A percentile compares a stretch with the other conserved stretches of the same genome.
Evolutionary conservation across 2,888 invertebrate genomes (phyloP).

Genomic region (Drosophila maculinotata): DNA sequence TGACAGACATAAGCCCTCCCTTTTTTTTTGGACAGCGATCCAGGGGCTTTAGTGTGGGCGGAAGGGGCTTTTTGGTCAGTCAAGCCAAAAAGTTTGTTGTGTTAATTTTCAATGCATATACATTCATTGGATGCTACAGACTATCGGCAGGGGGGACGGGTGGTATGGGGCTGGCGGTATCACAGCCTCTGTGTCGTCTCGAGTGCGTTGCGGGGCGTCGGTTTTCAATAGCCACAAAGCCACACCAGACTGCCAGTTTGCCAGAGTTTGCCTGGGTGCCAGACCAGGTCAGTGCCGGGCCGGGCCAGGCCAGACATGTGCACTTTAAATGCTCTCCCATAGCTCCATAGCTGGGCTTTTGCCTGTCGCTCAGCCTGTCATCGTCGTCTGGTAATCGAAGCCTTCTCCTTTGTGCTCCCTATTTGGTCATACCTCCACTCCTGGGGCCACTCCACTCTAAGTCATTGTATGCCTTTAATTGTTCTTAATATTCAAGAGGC

Average conservation of each 20-base stretch:
- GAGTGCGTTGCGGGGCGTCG: constrained; percentile 50
- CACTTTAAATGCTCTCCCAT: constrained; percentile 20
- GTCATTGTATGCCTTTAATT: constrained; percentile 48
- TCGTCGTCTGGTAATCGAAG: constrained; percentile 53
- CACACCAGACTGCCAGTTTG: constrained; percentile 23
- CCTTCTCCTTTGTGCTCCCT: constrained; percentile 27
- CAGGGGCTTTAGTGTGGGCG: not conserved
- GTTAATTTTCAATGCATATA: constrained; percentile 74
- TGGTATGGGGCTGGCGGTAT: constrained; percentile 4
- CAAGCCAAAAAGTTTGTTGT: constrained; percentile 75
- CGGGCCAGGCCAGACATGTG: constrained; percentile 20
- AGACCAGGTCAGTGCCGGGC: constrained; percentile 11
- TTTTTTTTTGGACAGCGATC: constrained; percentile 15
- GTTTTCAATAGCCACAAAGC: constrained; percentile 60
- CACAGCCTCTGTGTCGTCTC: constrained; percentile 35
- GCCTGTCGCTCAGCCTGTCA: constrained; percentile 45
- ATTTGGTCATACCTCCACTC: no score
- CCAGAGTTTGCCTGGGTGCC: no score
- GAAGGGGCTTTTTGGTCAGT: constrained; percentile 41
- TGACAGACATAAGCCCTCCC: constrained; percentile 64
- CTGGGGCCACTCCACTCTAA: not conserved
- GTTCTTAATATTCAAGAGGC: constrained; percentile 34
- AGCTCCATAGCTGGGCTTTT: constrained; percentile 7
- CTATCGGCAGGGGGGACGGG: not conserved
- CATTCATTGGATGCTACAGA: constrained; percentile 62